Base-by-base conservation (phyloP, 1,140 invertebrate species). In the Heliconius himera region DNA sequence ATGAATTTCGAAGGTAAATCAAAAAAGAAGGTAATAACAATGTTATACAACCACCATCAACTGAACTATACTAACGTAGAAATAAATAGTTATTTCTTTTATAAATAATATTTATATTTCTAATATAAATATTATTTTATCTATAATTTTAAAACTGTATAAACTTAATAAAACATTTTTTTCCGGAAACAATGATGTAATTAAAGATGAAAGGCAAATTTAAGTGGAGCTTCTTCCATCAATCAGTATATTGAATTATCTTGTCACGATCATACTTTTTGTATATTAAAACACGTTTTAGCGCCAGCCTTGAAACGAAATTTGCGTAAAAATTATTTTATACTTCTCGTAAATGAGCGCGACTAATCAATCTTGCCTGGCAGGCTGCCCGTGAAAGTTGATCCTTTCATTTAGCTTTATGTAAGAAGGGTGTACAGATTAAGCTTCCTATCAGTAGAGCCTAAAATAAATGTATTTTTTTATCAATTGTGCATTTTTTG, bases 371-470 rank as follows among this genome's bases (percentile, higher is more conserved):
- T 66, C 60, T 66, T 66, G 11, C 26, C 26, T 66, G 60, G 26
- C 60, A 26, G 60, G 60, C 60, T 66, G 60, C 22, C 60, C 5
- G 9, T 66, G 60, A 29, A 66, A 26, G 22, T 66, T 66, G 60
- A 66, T 66, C 60, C 60, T 66, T 66, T 66, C 26, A 66, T 29
- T 66, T 66, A 66, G 60, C 60, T 66, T 46, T 66, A 66, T 66
- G 60, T 66, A 66, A 60, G 60, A 16, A 66, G 60, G 26, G 13
- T 66, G 60, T 29, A 26, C 22, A 66, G 26, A 66, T 66, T 29
- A 26, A 29, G 11, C 13, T 5, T 60, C 8, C 20, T 22, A 60
- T 22, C 9, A 60, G 2, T 26, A 46, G 3, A 16, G 13, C 41
- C 13, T 46, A 46, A 60, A 60, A n/a, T 54, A 54, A 20, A 54